Evolutionary conservation across 1,140 invertebrate genomes (phyloP).

Genomic region (Helicoverpa zea): DNA sequence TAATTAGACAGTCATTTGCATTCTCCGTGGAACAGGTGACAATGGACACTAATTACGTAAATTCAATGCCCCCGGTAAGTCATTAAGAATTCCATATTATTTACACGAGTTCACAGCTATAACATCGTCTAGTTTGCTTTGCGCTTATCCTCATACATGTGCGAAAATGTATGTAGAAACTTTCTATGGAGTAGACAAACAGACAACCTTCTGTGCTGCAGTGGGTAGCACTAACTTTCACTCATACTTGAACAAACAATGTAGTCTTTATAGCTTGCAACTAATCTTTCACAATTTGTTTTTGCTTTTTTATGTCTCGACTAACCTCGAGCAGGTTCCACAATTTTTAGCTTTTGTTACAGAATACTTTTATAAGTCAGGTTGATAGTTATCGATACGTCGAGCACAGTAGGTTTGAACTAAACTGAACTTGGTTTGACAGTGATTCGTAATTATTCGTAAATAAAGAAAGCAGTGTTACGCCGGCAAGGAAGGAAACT

Average conservation of each 20-base stretch:
- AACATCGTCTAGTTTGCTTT: neutral
- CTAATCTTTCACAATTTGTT: neutral
- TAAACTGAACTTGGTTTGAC: too few relatives aligned
- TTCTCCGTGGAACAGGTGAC: neutral
- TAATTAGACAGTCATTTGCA: too few relatives aligned
- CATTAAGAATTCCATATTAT: too few relatives aligned
- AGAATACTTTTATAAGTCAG: too few relatives aligned
- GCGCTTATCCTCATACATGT: neutral
- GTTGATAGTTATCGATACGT: too few relatives aligned
- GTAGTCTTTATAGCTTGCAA: neutral
- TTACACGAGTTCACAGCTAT: too few relatives aligned
- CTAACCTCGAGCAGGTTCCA: too few relatives aligned
- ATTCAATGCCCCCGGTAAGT: neutral
- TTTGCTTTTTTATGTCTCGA: too few relatives aligned
- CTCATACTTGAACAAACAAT: conserved; percentile 41
- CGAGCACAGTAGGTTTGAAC: too few relatives aligned
- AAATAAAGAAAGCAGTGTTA: neutral
- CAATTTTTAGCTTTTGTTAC: too few relatives aligned
- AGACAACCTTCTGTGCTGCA: conserved; percentile 34
- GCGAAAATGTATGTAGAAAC: conserved; percentile 29
- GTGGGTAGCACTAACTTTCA: conserved; percentile 44
- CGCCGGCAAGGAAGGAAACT: neutral
- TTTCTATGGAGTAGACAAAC: conserved; percentile 32
- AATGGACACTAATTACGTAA: neutral
- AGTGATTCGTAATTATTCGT: conserved; percentile 4